Evolutionary conservation across 2,888 invertebrate species (phyloP), one percentile per base, ranked within the genome.

Genomic region (Punctoribates punctum): DNA sequence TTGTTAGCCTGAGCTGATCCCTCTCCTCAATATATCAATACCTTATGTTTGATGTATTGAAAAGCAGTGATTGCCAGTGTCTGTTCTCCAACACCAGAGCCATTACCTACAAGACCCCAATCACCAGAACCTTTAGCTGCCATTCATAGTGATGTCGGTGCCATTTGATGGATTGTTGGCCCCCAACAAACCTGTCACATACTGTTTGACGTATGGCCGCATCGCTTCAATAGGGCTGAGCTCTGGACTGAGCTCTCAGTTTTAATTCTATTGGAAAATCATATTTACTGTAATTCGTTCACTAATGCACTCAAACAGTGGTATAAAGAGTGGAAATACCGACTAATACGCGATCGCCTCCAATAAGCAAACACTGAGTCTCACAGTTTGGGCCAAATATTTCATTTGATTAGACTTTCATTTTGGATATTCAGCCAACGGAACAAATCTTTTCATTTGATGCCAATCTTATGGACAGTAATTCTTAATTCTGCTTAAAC

Each of bases 261-360:
- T 67, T 67, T 67, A 67, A 67, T 67, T 67, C 67, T 67, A 67
- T 67, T 67, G 67, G 67, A 38, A 42, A 67, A 67, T 67, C 29
- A 67, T 67, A 42, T 67, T 67, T 67, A 67, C 67, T 67, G 29
- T 67, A 42, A 67, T 60, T 51, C 51, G 51, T 51, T 51, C 67
- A 11, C 67, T 67, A 67, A 67, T 67, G 34, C 67, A 67, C 67
- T 67, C 38, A 62, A 62, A 51, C 20, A 51, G n/a, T 23, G 13
- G 51, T 51, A 51, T 20, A 60, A 60, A 27, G 60, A 60, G 29
- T 57, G 23, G 1, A 57, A 57, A 57, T 57, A 57, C 57, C 23
- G 57, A 13, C n/a, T 51, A 51, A 20, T 51, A 51, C n/a, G 11
- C 17, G 1, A 51, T 51, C 51, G 2, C 27, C 29, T 42, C 11